Conservation (phyloP, 2,888 invertebrate species). For the Lasioglossum marginatum region DNA sequence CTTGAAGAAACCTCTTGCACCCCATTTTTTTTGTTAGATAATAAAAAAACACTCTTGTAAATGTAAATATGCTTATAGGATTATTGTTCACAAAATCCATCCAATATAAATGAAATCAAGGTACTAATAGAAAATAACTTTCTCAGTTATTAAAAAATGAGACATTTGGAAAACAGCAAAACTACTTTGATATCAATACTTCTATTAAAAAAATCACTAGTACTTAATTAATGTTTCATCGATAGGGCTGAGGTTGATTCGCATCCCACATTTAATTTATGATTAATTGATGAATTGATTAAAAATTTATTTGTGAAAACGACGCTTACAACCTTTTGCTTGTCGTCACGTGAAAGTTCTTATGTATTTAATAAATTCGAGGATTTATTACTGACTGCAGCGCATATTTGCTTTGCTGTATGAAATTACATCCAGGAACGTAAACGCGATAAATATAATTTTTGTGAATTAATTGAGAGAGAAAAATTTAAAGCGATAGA, state of each 20-base stretch:
- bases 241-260: not conserved
- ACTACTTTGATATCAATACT: not conserved
- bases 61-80: no score
- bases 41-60: no score
- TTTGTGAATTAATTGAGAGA: constrained; percentile 1
- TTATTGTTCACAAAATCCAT: not conserved
- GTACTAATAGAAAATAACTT: not conserved
- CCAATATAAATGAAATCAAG: not conserved
- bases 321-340: not conserved
- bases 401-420: not conserved
- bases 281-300: not conserved
- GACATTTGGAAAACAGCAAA: not conserved
- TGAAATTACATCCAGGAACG: not conserved
- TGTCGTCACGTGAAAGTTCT: not conserved
- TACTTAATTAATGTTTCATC: not conserved
- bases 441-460: not conserved
- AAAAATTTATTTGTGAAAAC: not conserved
- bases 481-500: not conserved
- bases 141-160: no score
- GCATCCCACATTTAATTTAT: not conserved
- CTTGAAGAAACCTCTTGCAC: no score
- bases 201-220: not conserved
- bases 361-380: not conserved
- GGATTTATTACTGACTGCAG: not conserved
- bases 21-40: no score